phyloP scores from a whole-genome alignment of 2,888 invertebrate genomes.

The Drosophila stalkeri region DNA sequence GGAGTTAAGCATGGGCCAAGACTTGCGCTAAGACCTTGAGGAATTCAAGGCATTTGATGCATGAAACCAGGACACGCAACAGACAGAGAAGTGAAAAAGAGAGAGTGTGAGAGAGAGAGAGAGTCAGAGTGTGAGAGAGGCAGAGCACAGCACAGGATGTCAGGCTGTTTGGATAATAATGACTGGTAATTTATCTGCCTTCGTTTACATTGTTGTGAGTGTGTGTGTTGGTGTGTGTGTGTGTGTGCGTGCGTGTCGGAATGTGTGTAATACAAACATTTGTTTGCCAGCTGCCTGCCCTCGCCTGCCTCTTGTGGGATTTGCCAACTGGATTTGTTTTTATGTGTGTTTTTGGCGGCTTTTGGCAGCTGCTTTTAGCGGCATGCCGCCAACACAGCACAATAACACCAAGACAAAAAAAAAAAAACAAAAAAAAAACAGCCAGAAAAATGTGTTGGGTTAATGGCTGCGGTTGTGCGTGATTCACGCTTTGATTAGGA shows the following conservation, averaged over 20 bases:
- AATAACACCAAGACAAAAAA: not conserved
- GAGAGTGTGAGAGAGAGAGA: not conserved
- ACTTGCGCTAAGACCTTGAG: conserved; percentile 13
- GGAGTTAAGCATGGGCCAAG: not conserved
- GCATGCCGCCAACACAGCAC: conserved; percentile 39
- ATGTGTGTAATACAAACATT: conserved; percentile 69
- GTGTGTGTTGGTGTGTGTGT: conserved; percentile 23
- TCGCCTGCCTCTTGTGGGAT: conserved; percentile 20
- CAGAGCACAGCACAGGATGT: conserved; percentile 52
- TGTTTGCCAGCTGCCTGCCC: conserved; percentile 54
- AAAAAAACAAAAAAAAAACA: conserved; percentile 1
- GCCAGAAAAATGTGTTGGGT: conserved; percentile 20
- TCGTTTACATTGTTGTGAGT: conserved; percentile 71
- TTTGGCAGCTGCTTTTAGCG: conserved; percentile 39
- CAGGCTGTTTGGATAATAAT: conserved; percentile 75
- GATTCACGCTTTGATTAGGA: conserved; percentile 73
- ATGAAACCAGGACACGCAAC: conserved; percentile 60
- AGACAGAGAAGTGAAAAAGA: not conserved
- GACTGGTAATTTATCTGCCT: conserved; percentile 79
- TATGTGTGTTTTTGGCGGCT: conserved; percentile 49
- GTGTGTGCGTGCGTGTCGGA: conserved; percentile 60
- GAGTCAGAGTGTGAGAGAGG: not conserved
- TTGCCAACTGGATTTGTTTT: conserved; percentile 71
- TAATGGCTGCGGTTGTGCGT: conserved; percentile 75
- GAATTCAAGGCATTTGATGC: conserved; percentile 68